Conservation (phyloP, 1,140 invertebrate species). For the Macrosteles quadrilineatus region DNA sequence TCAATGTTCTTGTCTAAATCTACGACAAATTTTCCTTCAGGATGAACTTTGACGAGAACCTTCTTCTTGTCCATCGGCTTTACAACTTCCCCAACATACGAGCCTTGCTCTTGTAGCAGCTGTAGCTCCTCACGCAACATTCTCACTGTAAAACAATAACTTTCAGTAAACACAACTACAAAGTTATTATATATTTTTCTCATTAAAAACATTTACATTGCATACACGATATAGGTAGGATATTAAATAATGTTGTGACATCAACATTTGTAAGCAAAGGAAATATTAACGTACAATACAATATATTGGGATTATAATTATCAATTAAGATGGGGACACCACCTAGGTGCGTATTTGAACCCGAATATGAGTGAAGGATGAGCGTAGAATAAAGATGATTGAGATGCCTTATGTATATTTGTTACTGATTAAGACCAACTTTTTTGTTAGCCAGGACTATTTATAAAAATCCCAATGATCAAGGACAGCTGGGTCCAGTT, state of each 20-base stretch:
- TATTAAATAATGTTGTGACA: conserved; percentile 19
- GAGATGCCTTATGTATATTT: too few relatives aligned
- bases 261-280: background rate
- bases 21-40: conserved; percentile 99
- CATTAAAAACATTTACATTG: background rate
- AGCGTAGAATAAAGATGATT: too few relatives aligned
- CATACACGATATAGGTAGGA: conserved; percentile 11
- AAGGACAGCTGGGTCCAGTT: too few relatives aligned
- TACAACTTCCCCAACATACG: conserved; percentile 99
- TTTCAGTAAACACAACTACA: too few relatives aligned
- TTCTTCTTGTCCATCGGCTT: conserved; percentile 99
- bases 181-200: conserved; percentile 4
- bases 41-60: conserved; percentile 99
- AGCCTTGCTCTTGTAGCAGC: conserved; percentile 97
- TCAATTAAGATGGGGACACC: too few relatives aligned
- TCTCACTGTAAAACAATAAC: conserved; percentile 68
- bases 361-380: too few relatives aligned
- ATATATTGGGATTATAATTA: too few relatives aligned
- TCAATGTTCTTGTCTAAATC: conserved; percentile 99
- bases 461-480: too few relatives aligned
- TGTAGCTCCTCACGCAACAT: conserved; percentile 98
- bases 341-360: too few relatives aligned
- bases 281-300: too few relatives aligned
- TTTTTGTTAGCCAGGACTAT: too few relatives aligned
- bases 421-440: too few relatives aligned